Base-by-base conservation (phyloP, 2,113 vertebrate genomes). In the Haemorhous mexicanus region DNA sequence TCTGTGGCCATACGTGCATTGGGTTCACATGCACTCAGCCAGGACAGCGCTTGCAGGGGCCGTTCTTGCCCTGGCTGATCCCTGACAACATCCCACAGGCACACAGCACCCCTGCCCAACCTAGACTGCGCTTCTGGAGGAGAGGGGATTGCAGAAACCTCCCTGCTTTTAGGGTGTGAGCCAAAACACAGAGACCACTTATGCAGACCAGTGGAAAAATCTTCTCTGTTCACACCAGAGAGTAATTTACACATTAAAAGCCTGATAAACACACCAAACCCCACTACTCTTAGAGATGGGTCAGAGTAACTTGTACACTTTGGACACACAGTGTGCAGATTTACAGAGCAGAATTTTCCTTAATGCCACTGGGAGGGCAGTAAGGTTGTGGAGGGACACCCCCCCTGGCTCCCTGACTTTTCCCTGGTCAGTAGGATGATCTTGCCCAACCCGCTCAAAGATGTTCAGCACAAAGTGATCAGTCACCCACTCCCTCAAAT, bases 1-100 rank as follows among this genome's bases (percentile, higher is more conserved):
- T 81, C 80, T 62, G 33, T 47, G 75, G 50, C 37, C 10, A 0
- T 12, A 4, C 0, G 0, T 0, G 2, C 5, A 6, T 11, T 22
- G 37, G 28, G 15, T 47, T 82, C 52, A 4, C 7, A 1, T 0
- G 0, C 35, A 16, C 43, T 8, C 2, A 1, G 16, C 67, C 63
- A 2, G 15, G 18, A 30, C 44, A 33, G 77, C 63, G 2, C 33
- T 59, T 18, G 33, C 39, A 11, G 63, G 22, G 0, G 0, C 13
- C 1, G 6, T 14, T 74, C 82, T 8, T 52, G 26, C 3, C 56
- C 66, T 28, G 79, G 26, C 19, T 85, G 35, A 28, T 30, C 49
- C 8, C 55, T 37, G 21, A 26, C 37, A 17, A 16, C 1, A 4
- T 30, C 13, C 15, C 1, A 5, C 10, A 19, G 41, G 49, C 50